Conservation (phyloP, 2,797 vertebrate species). For the Gallinago stenura region DNA sequence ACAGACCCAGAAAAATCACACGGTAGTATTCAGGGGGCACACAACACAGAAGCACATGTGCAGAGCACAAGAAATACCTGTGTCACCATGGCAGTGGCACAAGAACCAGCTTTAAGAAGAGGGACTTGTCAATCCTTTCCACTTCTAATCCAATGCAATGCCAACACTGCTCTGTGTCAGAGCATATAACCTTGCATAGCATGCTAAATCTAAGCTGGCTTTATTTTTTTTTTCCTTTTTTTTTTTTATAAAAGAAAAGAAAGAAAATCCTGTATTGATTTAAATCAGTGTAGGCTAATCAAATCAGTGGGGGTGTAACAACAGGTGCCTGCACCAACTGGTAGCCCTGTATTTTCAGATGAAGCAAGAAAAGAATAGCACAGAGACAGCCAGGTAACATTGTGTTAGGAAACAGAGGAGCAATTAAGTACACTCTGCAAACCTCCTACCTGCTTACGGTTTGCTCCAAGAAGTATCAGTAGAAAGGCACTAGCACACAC, state of each 20-base stretch:
- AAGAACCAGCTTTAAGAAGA: not conserved
- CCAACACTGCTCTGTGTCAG: not conserved
- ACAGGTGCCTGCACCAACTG: not conserved
- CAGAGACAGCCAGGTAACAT: not conserved
- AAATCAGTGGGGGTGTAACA: not conserved
- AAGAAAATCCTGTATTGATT: not conserved
- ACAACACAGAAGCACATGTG: not conserved
- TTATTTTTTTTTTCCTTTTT: too few relatives aligned
- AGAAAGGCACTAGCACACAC: fast-evolving
- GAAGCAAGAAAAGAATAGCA: not conserved
- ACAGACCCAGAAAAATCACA: not conserved
- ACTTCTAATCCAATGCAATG: not conserved
- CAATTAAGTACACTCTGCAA: not conserved
- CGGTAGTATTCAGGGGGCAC: not conserved
- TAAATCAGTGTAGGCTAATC: not conserved
- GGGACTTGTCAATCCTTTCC: not conserved
- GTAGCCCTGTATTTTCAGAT: not conserved
- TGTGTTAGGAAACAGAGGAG: not conserved
- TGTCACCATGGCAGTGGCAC: not conserved
- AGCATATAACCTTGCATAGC: fast-evolving
- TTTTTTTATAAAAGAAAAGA: not conserved
- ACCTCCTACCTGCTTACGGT: not conserved
- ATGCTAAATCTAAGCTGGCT: not conserved
- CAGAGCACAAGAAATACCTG: not conserved
- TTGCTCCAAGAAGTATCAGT: not conserved